phyloP scores from a whole-genome alignment of 2,113 vertebrate genomes.

The Lepidothrix coronata region DNA sequence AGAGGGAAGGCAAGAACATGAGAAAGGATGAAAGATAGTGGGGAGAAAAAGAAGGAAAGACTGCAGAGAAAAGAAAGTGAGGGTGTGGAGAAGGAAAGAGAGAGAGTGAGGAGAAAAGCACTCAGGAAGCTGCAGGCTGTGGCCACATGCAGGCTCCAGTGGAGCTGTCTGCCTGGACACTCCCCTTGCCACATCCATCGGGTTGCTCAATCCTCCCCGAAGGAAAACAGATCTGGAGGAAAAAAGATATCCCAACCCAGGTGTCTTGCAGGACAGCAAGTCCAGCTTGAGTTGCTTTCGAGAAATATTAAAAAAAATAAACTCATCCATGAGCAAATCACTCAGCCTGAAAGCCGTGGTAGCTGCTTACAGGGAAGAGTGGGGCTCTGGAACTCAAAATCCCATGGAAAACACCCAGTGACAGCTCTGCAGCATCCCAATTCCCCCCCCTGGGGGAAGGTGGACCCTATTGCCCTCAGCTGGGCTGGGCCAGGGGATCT shows the following conservation, averaged over 20 bases:
- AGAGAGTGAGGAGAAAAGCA: fast-evolving
- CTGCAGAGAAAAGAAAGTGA: fast-evolving
- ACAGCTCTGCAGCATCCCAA: neutral
- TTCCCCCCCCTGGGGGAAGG: neutral
- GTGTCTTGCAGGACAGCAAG: neutral
- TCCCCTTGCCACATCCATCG: neutral
- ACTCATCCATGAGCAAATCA: neutral
- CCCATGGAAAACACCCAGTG: fast-evolving
- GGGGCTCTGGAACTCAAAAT: neutral
- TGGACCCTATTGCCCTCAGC: fast-evolving
- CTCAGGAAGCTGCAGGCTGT: neutral
- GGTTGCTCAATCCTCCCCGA: neutral
- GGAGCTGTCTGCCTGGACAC: fast-evolving
- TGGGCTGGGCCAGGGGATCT: neutral
- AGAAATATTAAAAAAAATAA: neutral
- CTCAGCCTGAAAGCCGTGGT: neutral
- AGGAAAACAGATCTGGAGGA: neutral
- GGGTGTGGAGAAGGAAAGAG: neutral
- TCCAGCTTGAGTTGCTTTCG: neutral
- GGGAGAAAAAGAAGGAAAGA: neutral
- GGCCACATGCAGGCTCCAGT: fast-evolving
- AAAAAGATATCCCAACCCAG: neutral
- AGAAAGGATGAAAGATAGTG: neutral
- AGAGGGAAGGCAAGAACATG: fast-evolving
- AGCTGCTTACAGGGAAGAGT: neutral